These are phyloP conservation scores for Leptopilina boulardi DNA, from an alignment of 1,140 invertebrate genomes.

Conservation along the genomic window DNA sequence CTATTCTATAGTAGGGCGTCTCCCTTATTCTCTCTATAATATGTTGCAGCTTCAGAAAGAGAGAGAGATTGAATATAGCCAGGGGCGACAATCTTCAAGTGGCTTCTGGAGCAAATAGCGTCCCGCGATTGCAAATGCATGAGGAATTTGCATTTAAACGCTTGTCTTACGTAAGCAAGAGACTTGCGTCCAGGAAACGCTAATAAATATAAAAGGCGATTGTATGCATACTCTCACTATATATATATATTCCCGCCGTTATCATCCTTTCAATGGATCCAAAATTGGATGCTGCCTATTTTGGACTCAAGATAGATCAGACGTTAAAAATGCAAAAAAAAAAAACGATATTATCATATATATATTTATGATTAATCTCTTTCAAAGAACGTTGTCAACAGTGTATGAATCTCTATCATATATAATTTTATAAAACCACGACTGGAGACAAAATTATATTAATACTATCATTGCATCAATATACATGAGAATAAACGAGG, in stretches of 20 bases:
- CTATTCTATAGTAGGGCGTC: background rate
- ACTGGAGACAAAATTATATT: background rate
- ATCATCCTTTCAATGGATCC: slow-evolving; percentile 41
- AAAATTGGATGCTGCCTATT: slow-evolving; percentile 45
- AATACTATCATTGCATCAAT: background rate
- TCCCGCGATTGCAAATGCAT: slow-evolving; percentile 43
- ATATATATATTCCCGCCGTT: slow-evolving; percentile 41
- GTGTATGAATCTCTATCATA: too few species aligned
- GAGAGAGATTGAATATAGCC: slow-evolving; percentile 41
- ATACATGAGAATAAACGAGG: background rate
- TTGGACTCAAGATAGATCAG: background rate
- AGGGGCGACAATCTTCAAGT: slow-evolving; percentile 47
- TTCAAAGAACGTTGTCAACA: too few species aligned
- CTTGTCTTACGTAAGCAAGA: slow-evolving; percentile 51
- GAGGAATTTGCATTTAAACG: slow-evolving; percentile 56
- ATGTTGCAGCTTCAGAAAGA: background rate
- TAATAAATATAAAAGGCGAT: slow-evolving; percentile 44
- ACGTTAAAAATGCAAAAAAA: background rate
- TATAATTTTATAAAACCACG: background rate
- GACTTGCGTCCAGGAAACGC: slow-evolving; percentile 48
- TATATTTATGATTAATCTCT: background rate
- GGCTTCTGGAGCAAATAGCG: slow-evolving; percentile 50
- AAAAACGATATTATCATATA: too few species aligned
- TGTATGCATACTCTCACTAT: slow-evolving; percentile 37
- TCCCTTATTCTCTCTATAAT: background rate